Percentiles rank a stretch among this genome's conserved stretches.
These are phyloP conservation scores for Pangasianodon gigas DNA, from an alignment of 2,113 vertebrate genomes.

Conservation along the genomic window DNA sequence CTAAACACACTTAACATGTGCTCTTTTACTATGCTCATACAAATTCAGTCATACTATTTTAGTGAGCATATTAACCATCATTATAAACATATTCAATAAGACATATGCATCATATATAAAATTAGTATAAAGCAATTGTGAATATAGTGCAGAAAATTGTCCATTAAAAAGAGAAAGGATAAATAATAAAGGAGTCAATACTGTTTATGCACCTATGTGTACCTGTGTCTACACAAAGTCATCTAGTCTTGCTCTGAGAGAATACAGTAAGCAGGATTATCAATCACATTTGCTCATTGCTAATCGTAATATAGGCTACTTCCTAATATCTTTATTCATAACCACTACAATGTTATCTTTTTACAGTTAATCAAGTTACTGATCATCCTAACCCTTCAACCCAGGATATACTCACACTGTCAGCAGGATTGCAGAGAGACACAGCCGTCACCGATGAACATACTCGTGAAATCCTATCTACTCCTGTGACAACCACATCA, in stretches of 20 bases:
- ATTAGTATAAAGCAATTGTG: background rate
- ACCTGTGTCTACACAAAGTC: background rate
- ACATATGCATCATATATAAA: background rate
- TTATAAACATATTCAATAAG: background rate
- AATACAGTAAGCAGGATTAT: background rate
- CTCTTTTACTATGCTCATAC: background rate
- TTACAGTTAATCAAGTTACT: background rate
- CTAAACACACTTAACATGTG: background rate
- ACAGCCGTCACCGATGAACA: too few species aligned
- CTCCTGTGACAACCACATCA: background rate
- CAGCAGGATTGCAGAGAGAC: background rate
- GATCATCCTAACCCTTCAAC: background rate
- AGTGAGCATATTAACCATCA: background rate
- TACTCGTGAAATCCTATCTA: too few species aligned
- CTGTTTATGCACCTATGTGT: background rate
- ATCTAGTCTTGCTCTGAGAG: background rate
- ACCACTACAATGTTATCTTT: background rate
- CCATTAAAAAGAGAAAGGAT: background rate
- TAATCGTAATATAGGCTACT: background rate
- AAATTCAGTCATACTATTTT: background rate
- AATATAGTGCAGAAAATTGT: background rate
- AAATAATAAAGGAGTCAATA: background rate
- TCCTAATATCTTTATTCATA: background rate
- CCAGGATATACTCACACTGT: background rate
- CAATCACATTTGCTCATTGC: background rate